A percentile compares a stretch with the other conserved stretches of the same genome.
Conservation (phyloP, 2,113 vertebrate species). For the Edolisoma coerulescens region DNA sequence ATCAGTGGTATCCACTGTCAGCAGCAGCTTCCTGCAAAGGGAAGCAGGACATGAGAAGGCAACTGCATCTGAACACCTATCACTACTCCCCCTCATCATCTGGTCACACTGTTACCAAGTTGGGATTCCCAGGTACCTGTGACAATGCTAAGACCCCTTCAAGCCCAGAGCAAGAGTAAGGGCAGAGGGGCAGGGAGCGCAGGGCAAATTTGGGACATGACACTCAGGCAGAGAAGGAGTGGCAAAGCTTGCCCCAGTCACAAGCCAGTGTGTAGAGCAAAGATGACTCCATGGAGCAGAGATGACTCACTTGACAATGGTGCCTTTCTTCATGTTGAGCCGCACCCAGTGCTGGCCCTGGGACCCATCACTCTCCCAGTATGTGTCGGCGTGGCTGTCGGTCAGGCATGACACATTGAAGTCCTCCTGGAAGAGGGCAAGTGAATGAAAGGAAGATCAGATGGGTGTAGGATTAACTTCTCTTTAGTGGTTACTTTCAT, state of each 20-base stretch:
- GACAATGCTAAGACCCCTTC: neutral
- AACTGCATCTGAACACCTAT: neutral
- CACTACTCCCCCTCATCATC: neutral
- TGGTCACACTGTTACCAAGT: neutral
- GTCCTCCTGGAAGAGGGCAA: constrained; percentile 79
- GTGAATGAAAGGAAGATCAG: neutral
- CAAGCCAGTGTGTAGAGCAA: rapidly evolving
- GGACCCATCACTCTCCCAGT: constrained; percentile 97
- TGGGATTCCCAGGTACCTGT: neutral
- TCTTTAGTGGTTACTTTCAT: neutral
- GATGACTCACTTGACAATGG: constrained; percentile 89
- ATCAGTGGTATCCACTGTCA: constrained; percentile 92
- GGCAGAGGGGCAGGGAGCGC: neutral
- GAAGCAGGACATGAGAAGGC: neutral
- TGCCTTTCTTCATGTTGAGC: constrained; percentile 96
- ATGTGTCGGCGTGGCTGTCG: constrained; percentile 89
- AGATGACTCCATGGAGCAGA: constrained; percentile 44
- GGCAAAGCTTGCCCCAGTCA: neutral
- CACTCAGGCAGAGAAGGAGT: neutral
- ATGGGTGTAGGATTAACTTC: neutral
- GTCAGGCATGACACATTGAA: constrained; percentile 90
- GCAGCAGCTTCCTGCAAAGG: constrained; percentile 83
- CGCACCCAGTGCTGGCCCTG: constrained; percentile 98
- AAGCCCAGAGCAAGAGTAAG: neutral
- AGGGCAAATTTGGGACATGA: neutral